phyloP scores from a whole-genome alignment of 2,113 vertebrate genomes.

The Haliaeetus leucogaster region DNA sequence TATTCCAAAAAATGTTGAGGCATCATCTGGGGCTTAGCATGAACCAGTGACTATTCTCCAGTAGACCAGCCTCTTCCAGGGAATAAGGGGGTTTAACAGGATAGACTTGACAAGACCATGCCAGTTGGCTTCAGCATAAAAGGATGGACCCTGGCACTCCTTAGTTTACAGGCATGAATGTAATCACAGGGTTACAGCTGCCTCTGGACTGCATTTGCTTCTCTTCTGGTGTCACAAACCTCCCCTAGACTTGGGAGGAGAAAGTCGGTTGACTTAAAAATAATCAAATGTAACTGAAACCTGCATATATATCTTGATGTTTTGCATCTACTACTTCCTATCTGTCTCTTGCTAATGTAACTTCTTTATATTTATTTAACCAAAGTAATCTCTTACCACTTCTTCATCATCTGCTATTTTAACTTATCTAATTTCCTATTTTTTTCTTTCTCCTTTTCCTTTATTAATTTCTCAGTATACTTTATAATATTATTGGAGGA shows the following conservation, averaged over 20 bases:
- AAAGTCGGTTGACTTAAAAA: neutral
- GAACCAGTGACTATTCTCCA: neutral
- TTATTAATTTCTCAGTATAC: neutral
- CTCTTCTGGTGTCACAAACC: neutral
- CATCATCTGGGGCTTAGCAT: neutral
- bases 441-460: neutral
- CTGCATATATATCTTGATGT: neutral
- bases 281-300: neutral
- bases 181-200: neutral
- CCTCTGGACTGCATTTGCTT: neutral
- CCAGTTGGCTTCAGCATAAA: neutral
- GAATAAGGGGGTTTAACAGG: neutral
- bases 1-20: neutral
- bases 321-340: neutral
- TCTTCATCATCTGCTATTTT: neutral
- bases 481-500: neutral
- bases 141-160: neutral
- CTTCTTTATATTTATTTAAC: neutral
- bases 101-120: neutral
- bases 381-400: neutral
- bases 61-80: neutral
- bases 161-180: neutral
- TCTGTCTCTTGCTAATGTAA: neutral
- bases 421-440: neutral
- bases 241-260: neutral